phyloP scores from a whole-genome alignment of 2,113 vertebrate species.

The Bos indicus region DNA sequence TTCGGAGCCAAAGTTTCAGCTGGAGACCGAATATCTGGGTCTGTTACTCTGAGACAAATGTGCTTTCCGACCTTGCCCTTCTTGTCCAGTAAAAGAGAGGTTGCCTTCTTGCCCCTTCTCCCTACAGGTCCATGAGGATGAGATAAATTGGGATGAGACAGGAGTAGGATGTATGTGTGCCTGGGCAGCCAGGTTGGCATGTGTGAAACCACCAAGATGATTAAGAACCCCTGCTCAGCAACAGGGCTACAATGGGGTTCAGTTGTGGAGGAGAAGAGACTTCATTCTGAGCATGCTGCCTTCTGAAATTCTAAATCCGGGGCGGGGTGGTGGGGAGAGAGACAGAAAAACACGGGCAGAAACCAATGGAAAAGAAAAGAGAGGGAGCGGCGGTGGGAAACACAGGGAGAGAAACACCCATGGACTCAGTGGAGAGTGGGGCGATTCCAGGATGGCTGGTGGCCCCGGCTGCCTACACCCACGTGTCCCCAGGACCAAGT shows the following conservation, averaged over 20 bases:
- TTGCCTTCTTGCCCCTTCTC: neutral
- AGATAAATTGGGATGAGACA: neutral
- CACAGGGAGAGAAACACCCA: neutral
- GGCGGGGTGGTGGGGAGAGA: neutral
- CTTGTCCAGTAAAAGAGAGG: neutral
- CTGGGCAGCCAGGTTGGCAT: accelerated
- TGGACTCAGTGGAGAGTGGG: accelerated
- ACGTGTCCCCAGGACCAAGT: accelerated
- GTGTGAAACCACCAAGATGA: neutral
- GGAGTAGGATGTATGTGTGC: accelerated
- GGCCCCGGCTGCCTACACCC: neutral
- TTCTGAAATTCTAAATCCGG: neutral
- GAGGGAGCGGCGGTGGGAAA: neutral
- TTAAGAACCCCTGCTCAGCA: neutral
- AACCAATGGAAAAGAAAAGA: neutral
- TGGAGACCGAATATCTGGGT: neutral
- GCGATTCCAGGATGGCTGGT: neutral
- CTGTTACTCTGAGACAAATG: neutral
- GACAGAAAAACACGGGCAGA: neutral
- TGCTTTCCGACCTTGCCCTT: neutral
- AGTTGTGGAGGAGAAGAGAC: neutral
- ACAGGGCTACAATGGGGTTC: neutral
- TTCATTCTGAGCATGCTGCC: neutral
- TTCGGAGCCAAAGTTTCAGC: neutral
- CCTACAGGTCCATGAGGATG: neutral